Evolutionary conservation across 2,797 vertebrate genomes (phyloP).

Genomic region (Myotis vivesi): DNA sequence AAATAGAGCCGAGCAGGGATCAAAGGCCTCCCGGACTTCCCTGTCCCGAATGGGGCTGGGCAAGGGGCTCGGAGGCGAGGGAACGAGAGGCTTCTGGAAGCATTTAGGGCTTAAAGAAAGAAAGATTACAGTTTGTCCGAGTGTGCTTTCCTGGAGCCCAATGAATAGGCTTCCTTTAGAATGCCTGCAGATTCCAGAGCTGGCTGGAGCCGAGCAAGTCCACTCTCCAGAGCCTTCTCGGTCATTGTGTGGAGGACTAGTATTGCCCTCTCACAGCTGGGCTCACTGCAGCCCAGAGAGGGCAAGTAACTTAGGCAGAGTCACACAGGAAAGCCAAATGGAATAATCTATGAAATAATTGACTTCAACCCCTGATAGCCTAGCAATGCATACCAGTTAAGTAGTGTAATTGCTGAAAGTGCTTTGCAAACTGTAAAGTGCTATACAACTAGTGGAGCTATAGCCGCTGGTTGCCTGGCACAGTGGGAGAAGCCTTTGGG

Average conservation of each 20-base stretch:
- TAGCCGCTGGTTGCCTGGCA: not conserved
- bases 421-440: not conserved
- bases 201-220: not conserved
- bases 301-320: not conserved
- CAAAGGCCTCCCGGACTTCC: conserved; percentile 14
- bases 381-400: not conserved
- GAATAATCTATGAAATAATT: not conserved
- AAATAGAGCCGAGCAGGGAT: conserved; percentile 55
- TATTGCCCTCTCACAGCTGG: not conserved
- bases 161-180: not conserved
- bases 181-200: not conserved
- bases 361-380: not conserved
- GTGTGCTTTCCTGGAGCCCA: not conserved
- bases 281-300: not conserved
- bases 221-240: not conserved
- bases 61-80: not conserved
- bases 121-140: not conserved
- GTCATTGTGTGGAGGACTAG: not conserved
- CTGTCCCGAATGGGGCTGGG: conserved; percentile 7
- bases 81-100: not conserved
- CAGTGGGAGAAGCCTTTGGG: fast-evolving
- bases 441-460: not conserved
- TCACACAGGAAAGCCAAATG: not conserved
- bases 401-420: too few relatives aligned
- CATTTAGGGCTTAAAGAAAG: not conserved